Evolutionary conservation across 2,113 vertebrate genomes (phyloP).

Genomic region (Tupaia tana): DNA sequence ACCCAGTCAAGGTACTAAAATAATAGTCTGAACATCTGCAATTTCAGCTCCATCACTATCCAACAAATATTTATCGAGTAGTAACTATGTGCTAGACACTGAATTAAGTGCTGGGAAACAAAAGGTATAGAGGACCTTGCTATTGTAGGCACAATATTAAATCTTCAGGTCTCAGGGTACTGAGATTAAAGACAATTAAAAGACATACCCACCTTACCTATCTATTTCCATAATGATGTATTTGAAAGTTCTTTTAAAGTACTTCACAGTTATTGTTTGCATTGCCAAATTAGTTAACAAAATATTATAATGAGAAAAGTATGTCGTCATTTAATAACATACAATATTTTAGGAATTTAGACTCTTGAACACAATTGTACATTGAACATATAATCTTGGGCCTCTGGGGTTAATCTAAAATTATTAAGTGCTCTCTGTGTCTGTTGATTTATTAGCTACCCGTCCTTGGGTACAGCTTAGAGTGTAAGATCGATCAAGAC

Average conservation of each 20-base stretch:
- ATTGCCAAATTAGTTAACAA: neutral
- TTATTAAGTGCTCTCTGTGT: neutral
- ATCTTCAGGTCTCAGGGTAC: neutral
- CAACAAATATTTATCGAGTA: neutral
- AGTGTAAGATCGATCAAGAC: conserved; percentile 60
- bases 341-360: neutral
- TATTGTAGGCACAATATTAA: neutral
- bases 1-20: neutral
- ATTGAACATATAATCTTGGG: neutral
- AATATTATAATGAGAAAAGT: neutral
- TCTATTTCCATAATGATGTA: neutral
- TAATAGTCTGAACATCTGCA: neutral
- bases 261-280: neutral
- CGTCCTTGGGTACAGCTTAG: neutral
- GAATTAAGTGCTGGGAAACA: neutral
- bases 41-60: neutral
- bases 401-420: neutral
- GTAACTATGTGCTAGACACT: neutral
- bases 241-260: neutral
- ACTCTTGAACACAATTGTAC: conserved; percentile 24
- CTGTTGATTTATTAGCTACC: neutral
- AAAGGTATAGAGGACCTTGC: neutral
- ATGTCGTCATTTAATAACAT: neutral
- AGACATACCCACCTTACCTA: neutral
- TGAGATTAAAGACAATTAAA: neutral